A percentile compares a stretch with the other conserved stretches of the same genome.
Evolutionary conservation across 1,140 invertebrate species (phyloP).

Genomic region (Leptinotarsa undecemlineata): DNA sequence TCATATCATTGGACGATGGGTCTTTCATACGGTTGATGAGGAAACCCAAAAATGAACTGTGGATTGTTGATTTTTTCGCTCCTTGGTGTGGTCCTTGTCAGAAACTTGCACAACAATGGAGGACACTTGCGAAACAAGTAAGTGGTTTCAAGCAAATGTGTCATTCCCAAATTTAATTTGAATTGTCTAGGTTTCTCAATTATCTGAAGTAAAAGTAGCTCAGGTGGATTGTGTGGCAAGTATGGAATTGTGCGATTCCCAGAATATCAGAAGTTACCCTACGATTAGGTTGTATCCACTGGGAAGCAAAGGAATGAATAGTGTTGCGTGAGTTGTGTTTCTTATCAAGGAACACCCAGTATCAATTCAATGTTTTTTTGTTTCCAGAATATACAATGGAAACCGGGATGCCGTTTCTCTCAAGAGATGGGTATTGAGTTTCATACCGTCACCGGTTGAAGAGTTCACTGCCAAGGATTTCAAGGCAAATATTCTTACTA

Average conservation of each 20-base stretch:
- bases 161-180: no score
- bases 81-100: constrained; percentile 85
- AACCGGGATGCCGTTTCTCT: constrained; percentile 64
- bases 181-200: constrained; percentile 56
- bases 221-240: constrained; percentile 71
- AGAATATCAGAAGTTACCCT: constrained; percentile 71
- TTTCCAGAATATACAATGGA: constrained; percentile 64
- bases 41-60: constrained; percentile 67
- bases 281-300: constrained; percentile 71
- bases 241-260: constrained; percentile 60
- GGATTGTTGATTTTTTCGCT: constrained; percentile 88
- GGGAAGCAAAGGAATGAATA: constrained; percentile 57
- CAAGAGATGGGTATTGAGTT: constrained; percentile 64
- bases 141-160: not conserved
- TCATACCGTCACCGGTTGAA: constrained; percentile 61
- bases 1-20: constrained; percentile 55
- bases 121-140: constrained; percentile 71
- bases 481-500: constrained; percentile 55
- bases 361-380: constrained; percentile 2
- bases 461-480: constrained; percentile 54
- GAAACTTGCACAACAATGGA: constrained; percentile 76
- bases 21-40: constrained; percentile 65
- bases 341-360: constrained; percentile 56
- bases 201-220: constrained; percentile 65
- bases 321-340: constrained; percentile 59